Base-by-base conservation (phyloP, 2,113 vertebrate genomes). In the Hyperopisus bebe region DNA sequence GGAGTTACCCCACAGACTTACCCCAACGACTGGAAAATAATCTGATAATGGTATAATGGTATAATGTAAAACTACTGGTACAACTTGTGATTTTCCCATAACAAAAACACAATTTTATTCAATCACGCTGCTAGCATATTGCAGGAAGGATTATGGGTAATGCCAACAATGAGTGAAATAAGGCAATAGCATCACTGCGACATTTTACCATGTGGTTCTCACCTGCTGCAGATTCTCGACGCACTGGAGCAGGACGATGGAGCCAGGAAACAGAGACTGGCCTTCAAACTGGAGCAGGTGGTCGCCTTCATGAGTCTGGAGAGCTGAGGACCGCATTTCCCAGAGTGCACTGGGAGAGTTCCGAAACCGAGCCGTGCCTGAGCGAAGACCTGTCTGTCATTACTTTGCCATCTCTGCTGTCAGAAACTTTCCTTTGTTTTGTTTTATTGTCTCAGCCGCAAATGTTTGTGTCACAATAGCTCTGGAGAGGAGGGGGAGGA, bases 361-460 rank as follows among this genome's bases (percentile, higher is more conserved):
- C 97, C 97, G 97, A 99, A 98, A 99, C 98, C 98, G 97, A 98
- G 98, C 98, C 96, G 98, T 99, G 98, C 98, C 98, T 99, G 98
- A 98, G 97, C 97, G 97, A 98, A 98, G 97, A 98, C 97, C 96
- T 94, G 96, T 98, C 97, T 97, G 96, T 96, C 97, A 96, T 97
- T 91, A 58, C 70, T 91, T 91, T 91, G 93, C 44, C 93, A 86
- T 91, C 93, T 94, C 94, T 92, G 93, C 93, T 93, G 95, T 88
- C 90, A 91, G 90, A 93, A 92, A 91, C 93, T 93, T 93, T 92
- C 89, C 89, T 92, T 89, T 91, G 42, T 42, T 88, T 62, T 91
- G 44, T 84, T 84, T 84, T 84, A 24, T 47, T 84, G 82, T 89
- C 77, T 85, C 58, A 50, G 88, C 91, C 86, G 48, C 90, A 92